phyloP scores from a whole-genome alignment of 2,797 vertebrate genomes.

The Dendrocincla fuliginosa region DNA sequence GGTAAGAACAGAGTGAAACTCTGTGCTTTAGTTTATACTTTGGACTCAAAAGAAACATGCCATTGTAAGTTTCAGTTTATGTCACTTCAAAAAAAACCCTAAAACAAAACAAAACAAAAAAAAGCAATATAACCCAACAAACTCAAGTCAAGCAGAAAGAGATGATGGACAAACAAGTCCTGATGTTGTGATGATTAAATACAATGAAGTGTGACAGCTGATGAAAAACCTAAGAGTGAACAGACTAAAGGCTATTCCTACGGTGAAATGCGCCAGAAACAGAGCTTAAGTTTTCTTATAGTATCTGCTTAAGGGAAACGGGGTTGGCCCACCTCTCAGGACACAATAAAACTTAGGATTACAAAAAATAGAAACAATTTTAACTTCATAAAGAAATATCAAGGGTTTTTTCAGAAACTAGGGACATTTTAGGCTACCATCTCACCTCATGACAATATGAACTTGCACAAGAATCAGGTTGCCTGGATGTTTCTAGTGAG shows the following conservation, averaged over 20 bases:
- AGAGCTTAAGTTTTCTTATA: not conserved
- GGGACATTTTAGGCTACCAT: not conserved
- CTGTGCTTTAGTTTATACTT: not conserved
- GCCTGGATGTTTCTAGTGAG: not conserved
- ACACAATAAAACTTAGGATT: not conserved
- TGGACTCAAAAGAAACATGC: not conserved
- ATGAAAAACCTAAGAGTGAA: not conserved
- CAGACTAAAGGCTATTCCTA: not conserved
- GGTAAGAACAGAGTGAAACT: not conserved
- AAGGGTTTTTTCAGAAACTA: not conserved
- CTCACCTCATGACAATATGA: not conserved
- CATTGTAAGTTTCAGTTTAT: not conserved
- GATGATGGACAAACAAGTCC: not conserved
- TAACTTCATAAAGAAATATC: not conserved
- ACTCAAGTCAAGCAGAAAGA: not conserved
- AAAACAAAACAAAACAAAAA: accelerated
- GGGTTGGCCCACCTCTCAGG: not conserved
- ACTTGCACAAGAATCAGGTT: not conserved
- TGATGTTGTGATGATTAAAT: not conserved
- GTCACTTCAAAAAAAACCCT: not conserved
- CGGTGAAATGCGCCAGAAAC: not conserved
- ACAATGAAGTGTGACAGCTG: not conserved
- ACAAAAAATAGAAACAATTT: not conserved
- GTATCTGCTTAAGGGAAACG: not conserved
- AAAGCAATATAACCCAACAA: too few relatives aligned